These are phyloP conservation scores for Melinaea marsaeus DNA, from an alignment of 2,888 invertebrate genomes.

Conservation along the genomic window DNA sequence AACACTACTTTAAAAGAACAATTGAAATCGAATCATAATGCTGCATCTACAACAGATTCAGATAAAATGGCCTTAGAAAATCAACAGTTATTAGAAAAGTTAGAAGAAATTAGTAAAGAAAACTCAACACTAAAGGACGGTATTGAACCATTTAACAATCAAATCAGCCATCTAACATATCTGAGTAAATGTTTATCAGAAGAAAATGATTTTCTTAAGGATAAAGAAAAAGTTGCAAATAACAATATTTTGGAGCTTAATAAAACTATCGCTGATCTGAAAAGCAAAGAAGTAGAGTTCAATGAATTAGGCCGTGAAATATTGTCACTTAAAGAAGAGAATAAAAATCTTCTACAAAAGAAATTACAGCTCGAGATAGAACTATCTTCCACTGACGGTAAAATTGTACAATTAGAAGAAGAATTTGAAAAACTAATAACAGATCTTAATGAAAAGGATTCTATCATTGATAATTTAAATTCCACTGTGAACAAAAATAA, in stretches of 20 bases:
- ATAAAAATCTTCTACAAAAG: conserved; percentile 42
- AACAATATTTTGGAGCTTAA: conserved; percentile 38
- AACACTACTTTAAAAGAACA: conserved; percentile 44
- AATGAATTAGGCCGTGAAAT: conserved; percentile 45
- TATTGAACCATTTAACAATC: conserved; percentile 37
- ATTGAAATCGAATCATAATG: conserved; percentile 33
- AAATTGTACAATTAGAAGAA: conserved; percentile 59
- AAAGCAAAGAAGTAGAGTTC: conserved; percentile 43
- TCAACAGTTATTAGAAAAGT: conserved; percentile 33
- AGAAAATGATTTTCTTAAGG: conserved; percentile 44
- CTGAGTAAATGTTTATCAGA: conserved; percentile 36
- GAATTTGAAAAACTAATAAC: conserved; percentile 57
- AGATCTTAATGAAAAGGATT: conserved; percentile 64
- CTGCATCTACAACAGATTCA: conserved; percentile 27
- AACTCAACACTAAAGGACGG: conserved; percentile 43
- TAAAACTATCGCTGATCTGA: conserved; percentile 43
- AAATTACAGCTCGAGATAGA: conserved; percentile 53
- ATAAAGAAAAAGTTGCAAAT: conserved; percentile 33
- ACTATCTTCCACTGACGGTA: conserved; percentile 50
- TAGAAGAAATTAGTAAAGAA: conserved; percentile 39
- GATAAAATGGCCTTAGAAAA: conserved; percentile 42
- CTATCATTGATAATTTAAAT: conserved; percentile 55
- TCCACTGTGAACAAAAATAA: conserved; percentile 46
- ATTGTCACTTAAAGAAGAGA: conserved; percentile 47
- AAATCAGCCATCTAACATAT: conserved; percentile 37